These are phyloP conservation scores for Antechinus stuartii DNA, from an alignment of 2,113 vertebrate genomes.

Conservation along the genomic window DNA sequence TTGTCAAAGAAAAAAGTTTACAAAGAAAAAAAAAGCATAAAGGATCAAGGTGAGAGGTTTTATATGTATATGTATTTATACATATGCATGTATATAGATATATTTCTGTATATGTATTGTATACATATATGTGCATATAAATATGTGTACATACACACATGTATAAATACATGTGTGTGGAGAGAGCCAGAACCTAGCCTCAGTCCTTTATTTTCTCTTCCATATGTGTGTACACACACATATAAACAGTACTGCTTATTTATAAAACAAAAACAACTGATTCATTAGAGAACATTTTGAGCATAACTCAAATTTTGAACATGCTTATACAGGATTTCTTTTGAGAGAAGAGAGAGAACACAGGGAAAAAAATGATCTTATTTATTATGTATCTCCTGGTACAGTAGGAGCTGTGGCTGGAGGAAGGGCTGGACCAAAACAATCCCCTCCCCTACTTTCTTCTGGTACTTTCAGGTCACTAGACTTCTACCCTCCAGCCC, in stretches of 20 bases:
- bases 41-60: background rate
- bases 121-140: too few species aligned
- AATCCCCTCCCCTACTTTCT: background rate
- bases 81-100: too few species aligned
- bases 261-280: background rate
- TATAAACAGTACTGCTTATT: background rate
- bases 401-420: background rate
- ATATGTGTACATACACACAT: too few species aligned
- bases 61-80: background rate
- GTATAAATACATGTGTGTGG: too few species aligned
- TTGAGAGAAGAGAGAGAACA: background rate
- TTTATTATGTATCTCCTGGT: background rate
- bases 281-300: background rate
- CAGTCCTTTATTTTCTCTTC: background rate
- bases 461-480: background rate
- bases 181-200: too few species aligned
- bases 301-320: background rate
- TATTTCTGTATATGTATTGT: too few species aligned
- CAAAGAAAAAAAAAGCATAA: background rate
- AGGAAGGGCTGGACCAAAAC: background rate
- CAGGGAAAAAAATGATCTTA: background rate
- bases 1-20: background rate
- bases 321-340: background rate
- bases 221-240: rapidly evolving
- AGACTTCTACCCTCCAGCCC: background rate